Base-by-base conservation (phyloP, 2,888 invertebrate genomes). In the Phaonia tiefii region DNA sequence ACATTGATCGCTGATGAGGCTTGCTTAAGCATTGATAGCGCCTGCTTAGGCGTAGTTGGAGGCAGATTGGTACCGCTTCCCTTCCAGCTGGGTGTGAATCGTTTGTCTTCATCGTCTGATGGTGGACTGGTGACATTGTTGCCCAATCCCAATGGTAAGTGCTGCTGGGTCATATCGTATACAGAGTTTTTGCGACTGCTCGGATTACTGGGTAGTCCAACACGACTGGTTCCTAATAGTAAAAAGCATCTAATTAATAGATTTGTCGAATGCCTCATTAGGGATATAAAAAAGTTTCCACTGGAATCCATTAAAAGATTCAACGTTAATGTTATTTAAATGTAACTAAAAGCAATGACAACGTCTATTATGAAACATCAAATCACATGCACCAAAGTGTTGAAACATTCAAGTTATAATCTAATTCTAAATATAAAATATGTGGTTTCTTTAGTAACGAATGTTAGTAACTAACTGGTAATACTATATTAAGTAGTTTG, bases 111-210 rank as follows among this genome's bases (percentile, higher is more conserved):
- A 69, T 92, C 92, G 83, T 92, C 92, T 31, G 93, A 93, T 79
- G 93, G 93, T 78, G 93, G 93, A 88, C 92, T 93, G 84, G 91
- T 92, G 79, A 88, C 88, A 74, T 91, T 92, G 79, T 91, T 92
- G 83, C 91, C 91, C 85, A 89, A 85, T 74, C 90, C 89, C 74
- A 86, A 63, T 8, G 89, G 88, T 71, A 89, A 80, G 25, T 86
- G 86, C 75, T 89, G 87, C 84, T 93, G 92, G 37, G 91, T 88
- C 83, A 93, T 90, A 86, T 93, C 93, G 88, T 92, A 91, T 71
- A 93, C 92, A 87, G 93, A 93, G 85, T 92, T 92, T 88, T 93
- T 94, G 83, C 93, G 92, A 72, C 89, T 89, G 46, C 84, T 87
- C 37, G 89, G 88, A 44, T 87, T 88, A 77, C 89, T 89, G 58